These are phyloP conservation scores for Catamblyrhynchus diadema DNA, from an alignment of 2,797 vertebrate species.

Conservation along the genomic window DNA sequence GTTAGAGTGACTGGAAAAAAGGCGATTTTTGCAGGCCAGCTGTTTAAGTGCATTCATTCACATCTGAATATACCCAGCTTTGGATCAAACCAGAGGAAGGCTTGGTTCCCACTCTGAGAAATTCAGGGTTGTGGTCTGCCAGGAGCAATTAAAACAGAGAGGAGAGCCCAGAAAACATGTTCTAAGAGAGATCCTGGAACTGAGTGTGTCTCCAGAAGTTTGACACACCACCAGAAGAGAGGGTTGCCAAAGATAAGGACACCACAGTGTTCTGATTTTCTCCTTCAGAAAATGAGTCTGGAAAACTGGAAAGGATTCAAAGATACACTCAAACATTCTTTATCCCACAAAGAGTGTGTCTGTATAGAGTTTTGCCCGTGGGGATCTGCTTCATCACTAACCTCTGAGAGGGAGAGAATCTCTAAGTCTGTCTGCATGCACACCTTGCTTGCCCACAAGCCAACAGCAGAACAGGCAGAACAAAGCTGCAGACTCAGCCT, in stretches of 20 bases:
- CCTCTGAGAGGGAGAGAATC: not conserved
- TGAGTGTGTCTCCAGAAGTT: not conserved
- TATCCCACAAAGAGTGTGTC: not conserved
- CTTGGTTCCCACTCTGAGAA: not conserved
- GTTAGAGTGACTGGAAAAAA: not conserved
- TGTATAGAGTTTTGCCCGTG: not conserved
- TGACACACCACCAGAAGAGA: not conserved
- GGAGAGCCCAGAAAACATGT: not conserved
- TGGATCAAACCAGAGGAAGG: not conserved
- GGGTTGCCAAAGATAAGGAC: not conserved
- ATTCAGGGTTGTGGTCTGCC: not conserved
- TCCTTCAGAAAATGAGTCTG: not conserved
- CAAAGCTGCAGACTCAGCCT: not conserved
- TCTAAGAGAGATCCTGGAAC: not conserved
- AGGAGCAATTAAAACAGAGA: not conserved
- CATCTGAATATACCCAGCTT: not conserved
- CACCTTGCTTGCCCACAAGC: not conserved
- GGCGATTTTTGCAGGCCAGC: not conserved
- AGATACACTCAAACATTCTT: not conserved
- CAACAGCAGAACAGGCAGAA: not conserved
- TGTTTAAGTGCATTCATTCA: not conserved
- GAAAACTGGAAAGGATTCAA: not conserved
- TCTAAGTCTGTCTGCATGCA: not conserved
- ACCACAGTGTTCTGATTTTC: not conserved
- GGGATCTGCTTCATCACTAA: not conserved